Evolutionary conservation across 1,140 invertebrate genomes (phyloP).

Genomic region (Luehdorfia chinensis): DNA sequence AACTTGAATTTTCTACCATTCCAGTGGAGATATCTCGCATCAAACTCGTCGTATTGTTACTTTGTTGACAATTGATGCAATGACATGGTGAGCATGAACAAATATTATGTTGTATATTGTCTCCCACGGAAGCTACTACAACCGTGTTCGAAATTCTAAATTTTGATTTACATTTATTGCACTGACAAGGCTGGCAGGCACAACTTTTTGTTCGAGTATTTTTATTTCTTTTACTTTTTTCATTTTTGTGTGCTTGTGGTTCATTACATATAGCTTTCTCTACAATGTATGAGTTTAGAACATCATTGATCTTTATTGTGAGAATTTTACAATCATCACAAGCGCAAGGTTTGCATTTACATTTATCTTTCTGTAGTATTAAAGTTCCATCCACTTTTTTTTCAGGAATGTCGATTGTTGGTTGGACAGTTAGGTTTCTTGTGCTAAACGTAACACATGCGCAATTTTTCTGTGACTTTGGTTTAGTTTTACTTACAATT

Average conservation of each 20-base stretch:
- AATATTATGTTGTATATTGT: not conserved
- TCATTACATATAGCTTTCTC: not conserved
- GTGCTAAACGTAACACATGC: no score
- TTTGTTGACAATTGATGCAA: not conserved
- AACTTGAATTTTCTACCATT: not conserved
- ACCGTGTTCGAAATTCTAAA: conserved; percentile 2
- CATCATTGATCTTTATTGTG: conserved; percentile 2
- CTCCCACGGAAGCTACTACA: conserved; percentile 3
- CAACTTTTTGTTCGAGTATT: conserved; percentile 9
- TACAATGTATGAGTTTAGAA: not conserved
- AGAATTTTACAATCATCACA: conserved; percentile 28
- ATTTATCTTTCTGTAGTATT: conserved; percentile 9
- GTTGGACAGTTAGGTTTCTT: not conserved
- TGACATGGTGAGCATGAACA: conserved; percentile 5
- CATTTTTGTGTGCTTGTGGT: conserved; percentile 10
- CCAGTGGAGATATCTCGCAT: not conserved
- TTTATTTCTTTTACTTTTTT: not conserved
- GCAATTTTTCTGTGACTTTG: conserved; percentile 3
- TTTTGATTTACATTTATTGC: not conserved
- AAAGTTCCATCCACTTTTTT: not conserved
- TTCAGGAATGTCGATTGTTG: not conserved
- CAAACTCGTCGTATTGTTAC: not conserved
- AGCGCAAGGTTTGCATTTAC: conserved; percentile 39
- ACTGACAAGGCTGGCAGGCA: conserved; percentile 5
- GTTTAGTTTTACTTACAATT: conserved; percentile 11